Conservation (phyloP, 2,888 invertebrate genomes). For the Melanostoma scalare region DNA sequence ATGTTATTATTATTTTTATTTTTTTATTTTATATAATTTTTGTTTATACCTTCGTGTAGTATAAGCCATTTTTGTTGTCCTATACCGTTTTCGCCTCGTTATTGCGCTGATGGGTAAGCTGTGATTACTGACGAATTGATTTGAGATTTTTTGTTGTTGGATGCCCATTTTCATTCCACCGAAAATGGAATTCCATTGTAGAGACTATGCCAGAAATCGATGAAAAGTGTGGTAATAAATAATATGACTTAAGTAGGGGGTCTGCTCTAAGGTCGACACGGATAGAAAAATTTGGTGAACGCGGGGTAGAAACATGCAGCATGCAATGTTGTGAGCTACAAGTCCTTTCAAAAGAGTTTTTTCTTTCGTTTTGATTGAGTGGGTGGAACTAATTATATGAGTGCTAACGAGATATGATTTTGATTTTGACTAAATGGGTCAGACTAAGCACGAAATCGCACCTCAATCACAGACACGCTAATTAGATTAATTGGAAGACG, state of each 20-base stretch:
- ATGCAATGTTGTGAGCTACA: slow-evolving; percentile 32
- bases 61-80: slow-evolving; percentile 60
- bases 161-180: background rate
- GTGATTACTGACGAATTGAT: slow-evolving; percentile 71
- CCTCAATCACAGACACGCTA: background rate
- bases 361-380: slow-evolving; percentile 34
- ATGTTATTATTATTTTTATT: slow-evolving; percentile 46
- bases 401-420: slow-evolving; percentile 28
- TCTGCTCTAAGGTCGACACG: slow-evolving; percentile 38
- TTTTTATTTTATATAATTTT: background rate
- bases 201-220: slow-evolving; percentile 54
- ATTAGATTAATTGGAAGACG: too few relatives aligned
- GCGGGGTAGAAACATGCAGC: background rate
- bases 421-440: slow-evolving; percentile 29
- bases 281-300: slow-evolving; percentile 48
- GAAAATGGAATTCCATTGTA: slow-evolving; percentile 65
- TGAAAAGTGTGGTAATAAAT: slow-evolving; percentile 72
- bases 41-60: slow-evolving; percentile 19
- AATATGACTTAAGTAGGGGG: slow-evolving; percentile 66
- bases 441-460: background rate
- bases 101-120: slow-evolving; percentile 65
- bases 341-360: slow-evolving; percentile 49
- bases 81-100: slow-evolving; percentile 73
- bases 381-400: slow-evolving; percentile 38
- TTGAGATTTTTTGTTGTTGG: slow-evolving; percentile 18